Evolutionary conservation across 2,113 vertebrate genomes (phyloP).

Genomic region (Macrotis lagotis): DNA sequence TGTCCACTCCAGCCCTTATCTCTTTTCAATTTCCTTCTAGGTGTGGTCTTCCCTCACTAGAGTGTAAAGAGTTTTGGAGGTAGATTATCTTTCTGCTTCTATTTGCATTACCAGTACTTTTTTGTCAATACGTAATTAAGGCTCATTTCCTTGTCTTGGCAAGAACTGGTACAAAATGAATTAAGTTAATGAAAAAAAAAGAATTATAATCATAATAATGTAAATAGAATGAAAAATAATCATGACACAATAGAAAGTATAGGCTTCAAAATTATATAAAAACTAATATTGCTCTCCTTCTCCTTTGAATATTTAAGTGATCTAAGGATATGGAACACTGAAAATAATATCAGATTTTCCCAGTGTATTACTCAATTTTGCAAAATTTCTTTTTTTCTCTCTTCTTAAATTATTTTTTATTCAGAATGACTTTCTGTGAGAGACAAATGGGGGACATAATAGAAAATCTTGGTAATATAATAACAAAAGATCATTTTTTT

Average conservation of each 20-base stretch:
- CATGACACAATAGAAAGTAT: neutral
- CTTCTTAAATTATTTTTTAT: neutral
- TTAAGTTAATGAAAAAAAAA: neutral
- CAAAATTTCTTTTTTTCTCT: neutral
- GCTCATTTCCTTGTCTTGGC: neutral
- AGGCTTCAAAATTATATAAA: neutral
- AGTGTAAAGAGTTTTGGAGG: neutral
- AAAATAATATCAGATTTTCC: neutral
- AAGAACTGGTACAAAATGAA: neutral
- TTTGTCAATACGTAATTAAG: neutral
- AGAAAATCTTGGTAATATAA: neutral
- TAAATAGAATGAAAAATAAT: neutral
- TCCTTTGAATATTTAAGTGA: neutral
- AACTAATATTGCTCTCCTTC: neutral
- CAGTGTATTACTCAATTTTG: neutral
- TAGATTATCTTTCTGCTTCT: neutral
- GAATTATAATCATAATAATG: neutral
- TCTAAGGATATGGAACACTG: neutral
- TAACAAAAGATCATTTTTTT: neutral
- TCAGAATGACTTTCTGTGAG: neutral
- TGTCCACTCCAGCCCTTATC: neutral
- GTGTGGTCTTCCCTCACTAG: neutral
- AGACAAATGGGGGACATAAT: neutral
- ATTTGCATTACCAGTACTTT: neutral
- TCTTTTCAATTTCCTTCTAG: neutral